Percentiles rank a stretch among this genome's conserved stretches.
Conservation (phyloP, 2,797 vertebrate genomes). For the Propithecus deckenii region DNA sequence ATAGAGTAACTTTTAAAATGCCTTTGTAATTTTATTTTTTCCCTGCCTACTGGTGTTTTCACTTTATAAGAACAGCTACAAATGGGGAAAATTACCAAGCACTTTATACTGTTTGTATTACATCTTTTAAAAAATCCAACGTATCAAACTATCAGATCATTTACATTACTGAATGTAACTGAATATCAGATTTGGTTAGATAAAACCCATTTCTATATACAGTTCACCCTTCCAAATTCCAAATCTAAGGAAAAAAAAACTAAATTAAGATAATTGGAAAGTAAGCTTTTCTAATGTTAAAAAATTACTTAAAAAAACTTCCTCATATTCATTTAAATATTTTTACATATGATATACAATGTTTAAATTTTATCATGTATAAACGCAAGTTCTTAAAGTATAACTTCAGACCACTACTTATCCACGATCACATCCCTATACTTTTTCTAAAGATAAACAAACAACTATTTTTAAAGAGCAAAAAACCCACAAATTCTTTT, state of each 20-base stretch:
- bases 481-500: neutral
- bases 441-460: neutral
- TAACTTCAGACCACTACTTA: neutral
- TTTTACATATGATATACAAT: neutral
- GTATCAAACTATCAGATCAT: neutral
- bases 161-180: conserved; percentile 4
- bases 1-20: neutral
- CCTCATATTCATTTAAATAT: neutral
- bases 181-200: neutral
- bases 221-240: neutral
- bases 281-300: neutral
- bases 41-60: neutral
- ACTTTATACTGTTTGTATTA: neutral
- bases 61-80: conserved; percentile 17
- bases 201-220: neutral
- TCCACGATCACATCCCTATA: neutral
- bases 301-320: neutral
- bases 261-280: neutral
- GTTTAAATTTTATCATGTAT: conserved; percentile 8
- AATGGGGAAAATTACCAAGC: neutral
- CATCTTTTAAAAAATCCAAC: conserved; percentile 5
- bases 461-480: neutral
- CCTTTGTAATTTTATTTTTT: conserved; percentile 24
- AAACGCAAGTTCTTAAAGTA: neutral
- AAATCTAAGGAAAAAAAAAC: neutral